Evolutionary conservation across 2,797 vertebrate species (phyloP).

Genomic region (Danio jaintianensis): DNA sequence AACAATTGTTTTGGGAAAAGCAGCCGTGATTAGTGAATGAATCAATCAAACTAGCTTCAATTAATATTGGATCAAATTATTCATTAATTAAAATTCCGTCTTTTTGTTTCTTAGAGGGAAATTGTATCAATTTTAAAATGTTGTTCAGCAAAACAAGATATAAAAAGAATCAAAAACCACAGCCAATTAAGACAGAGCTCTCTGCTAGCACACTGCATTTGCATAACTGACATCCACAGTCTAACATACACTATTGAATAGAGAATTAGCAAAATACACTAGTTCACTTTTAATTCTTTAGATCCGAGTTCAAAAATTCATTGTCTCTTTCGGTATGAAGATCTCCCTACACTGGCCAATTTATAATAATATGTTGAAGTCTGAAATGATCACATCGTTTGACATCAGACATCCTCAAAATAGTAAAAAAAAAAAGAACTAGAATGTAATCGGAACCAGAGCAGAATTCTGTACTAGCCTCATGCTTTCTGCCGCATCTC

Average conservation of each 20-base stretch:
- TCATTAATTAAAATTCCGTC: not conserved
- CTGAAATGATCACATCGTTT: not conserved
- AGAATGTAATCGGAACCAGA: not conserved
- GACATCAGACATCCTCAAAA: not conserved
- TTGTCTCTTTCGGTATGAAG: too few species aligned
- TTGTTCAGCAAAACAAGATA: too few species aligned
- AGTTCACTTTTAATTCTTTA: too few species aligned
- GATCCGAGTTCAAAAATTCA: too few species aligned
- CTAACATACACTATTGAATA: too few species aligned
- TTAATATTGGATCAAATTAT: not conserved
- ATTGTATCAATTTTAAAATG: not conserved
- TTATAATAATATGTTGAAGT: too few species aligned
- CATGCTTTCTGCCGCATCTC: conserved; percentile 42
- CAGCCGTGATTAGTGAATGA: not conserved
- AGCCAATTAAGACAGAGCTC: too few species aligned
- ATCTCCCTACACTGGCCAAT: too few species aligned
- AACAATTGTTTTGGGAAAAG: not conserved
- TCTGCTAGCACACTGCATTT: too few species aligned
- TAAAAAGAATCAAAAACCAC: too few species aligned
- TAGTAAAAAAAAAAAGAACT: not conserved
- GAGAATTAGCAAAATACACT: too few species aligned
- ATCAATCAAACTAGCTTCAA: not conserved
- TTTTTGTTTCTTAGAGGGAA: not conserved
- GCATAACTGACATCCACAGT: too few species aligned
- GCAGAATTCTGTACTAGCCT: conserved; percentile 29